Base-by-base conservation (phyloP, 30 jellyfish, hydroid and myxozoan species). In the Aurelia coerulea region DNA sequence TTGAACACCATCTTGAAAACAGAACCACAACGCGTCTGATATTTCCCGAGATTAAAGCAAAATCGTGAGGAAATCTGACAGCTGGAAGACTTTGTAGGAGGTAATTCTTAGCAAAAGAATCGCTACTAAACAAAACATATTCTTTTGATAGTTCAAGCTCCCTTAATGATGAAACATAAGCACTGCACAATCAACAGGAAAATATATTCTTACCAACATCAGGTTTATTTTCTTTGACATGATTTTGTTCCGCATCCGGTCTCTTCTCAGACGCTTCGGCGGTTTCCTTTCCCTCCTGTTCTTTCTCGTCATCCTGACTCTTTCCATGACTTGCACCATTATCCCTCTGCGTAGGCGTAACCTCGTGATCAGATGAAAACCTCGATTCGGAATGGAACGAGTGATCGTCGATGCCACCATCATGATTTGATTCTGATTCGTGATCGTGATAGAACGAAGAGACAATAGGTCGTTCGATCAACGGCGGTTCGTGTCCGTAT, bases 321-420 rank as follows among this genome's bases (percentile, higher is more conserved):
- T 46, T 46, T 14, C 14, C 15, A 46, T 46, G 56, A 46, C 56
- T 46, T 46, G 56, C 56, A 46, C 56, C 56, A 46, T 8, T 9
- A 46, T 46, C 93, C 33, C 93, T 84, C 81, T 84, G 93, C 77
- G 93, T 84, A 9, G 93, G 93, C 29, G 82, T 62, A 19, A 73
- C 93, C 67, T 62, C 75, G 78, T 51, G 76, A 42, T 63, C 68
- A 42, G 78, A 59, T 8, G 93, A 73, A 17, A 53, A 64, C 18
- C 52, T 49, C 49, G 19, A 58, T 74, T 84, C 93, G 37, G 80
- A 32, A 17, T 74, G 93, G 35, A 78, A 62, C 32, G 75, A 42
- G 18, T 72, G 92, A 35, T 65, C 54, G 54, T 84, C 93, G 16
- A 84, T 19, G 46, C 65, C 93, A 11, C 12, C 15, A 51, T 60